Percentiles rank a stretch among this genome's conserved stretches.
Evolutionary conservation across 2,888 invertebrate genomes (phyloP).

Genomic region (Chrysolina haemoptera): DNA sequence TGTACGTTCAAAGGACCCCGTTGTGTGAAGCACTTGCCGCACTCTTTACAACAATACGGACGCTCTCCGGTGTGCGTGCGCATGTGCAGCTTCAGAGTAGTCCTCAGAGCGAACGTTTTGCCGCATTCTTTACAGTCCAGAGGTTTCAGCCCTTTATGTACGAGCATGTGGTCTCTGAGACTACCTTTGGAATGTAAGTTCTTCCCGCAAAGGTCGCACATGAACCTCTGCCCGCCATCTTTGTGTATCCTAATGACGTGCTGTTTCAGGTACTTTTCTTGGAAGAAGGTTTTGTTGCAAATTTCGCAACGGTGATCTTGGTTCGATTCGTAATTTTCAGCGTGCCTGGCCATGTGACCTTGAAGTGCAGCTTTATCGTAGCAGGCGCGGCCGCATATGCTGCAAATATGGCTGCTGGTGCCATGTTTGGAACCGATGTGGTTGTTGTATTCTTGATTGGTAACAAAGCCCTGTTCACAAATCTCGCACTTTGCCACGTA

Average conservation of each 20-base stretch:
- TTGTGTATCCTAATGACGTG: slow-evolving; percentile 52
- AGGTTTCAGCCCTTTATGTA: slow-evolving; percentile 67
- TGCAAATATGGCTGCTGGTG: slow-evolving; percentile 49
- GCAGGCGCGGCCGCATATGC: slow-evolving; percentile 50
- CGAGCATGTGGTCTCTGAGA: slow-evolving; percentile 58
- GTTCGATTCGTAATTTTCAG: slow-evolving; percentile 48
- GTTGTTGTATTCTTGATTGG: slow-evolving; percentile 59
- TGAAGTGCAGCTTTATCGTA: slow-evolving; percentile 54
- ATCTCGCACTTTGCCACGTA: slow-evolving; percentile 71
- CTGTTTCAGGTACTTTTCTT: slow-evolving; percentile 50
- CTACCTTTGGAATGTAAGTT: slow-evolving; percentile 67
- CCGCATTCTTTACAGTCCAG: slow-evolving; percentile 72
- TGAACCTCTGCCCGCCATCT: slow-evolving; percentile 52
- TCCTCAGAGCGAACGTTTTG: slow-evolving; percentile 73
- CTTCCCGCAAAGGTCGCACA: slow-evolving; percentile 72
- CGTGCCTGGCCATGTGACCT: slow-evolving; percentile 50
- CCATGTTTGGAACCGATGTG: slow-evolving; percentile 59
- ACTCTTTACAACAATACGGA: slow-evolving; percentile 45
- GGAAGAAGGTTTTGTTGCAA: slow-evolving; percentile 52
- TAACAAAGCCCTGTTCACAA: slow-evolving; percentile 59
- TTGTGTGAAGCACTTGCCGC: slow-evolving; percentile 67
- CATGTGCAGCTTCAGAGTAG: slow-evolving; percentile 66
- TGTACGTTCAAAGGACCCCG: slow-evolving; percentile 72
- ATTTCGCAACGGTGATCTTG: slow-evolving; percentile 48
- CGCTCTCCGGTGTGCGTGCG: slow-evolving; percentile 69